Conservation (phyloP, 2,113 vertebrate species). For the Chitala chitala region DNA sequence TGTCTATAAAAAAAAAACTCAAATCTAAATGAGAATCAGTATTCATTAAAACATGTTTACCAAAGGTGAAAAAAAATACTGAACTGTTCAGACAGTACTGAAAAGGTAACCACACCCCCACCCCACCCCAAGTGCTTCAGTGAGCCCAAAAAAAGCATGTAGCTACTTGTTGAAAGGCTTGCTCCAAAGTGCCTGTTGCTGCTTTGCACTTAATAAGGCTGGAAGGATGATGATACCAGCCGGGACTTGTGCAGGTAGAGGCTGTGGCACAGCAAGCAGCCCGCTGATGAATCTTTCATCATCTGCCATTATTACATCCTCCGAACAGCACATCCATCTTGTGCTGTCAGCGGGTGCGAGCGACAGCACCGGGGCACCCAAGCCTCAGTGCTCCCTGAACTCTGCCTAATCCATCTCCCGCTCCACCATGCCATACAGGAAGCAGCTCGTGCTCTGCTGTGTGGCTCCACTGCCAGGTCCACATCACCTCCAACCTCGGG, state of each 20-base stretch:
- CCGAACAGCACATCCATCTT: constrained; percentile 66
- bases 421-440: constrained; percentile 42
- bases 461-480: constrained; percentile 53
- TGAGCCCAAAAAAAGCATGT: constrained; percentile 56
- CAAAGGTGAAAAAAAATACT: too few relatives aligned
- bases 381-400: constrained; percentile 71
- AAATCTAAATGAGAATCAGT: too few relatives aligned
- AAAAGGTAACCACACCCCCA: too few relatives aligned
- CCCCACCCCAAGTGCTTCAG: constrained; percentile 52
- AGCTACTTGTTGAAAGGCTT: constrained; percentile 18
- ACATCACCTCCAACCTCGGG: constrained; percentile 57
- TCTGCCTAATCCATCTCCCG: constrained; percentile 70
- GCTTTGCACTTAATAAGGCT: constrained; percentile 13
- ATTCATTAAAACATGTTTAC: too few relatives aligned
- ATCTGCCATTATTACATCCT: constrained; percentile 62
- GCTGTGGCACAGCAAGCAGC: constrained; percentile 35
- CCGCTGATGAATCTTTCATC: constrained; percentile 61
- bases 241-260: constrained; percentile 51
- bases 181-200: constrained; percentile 51
- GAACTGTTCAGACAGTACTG: too few relatives aligned
- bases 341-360: constrained; percentile 55
- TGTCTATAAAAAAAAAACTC: too few relatives aligned
- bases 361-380: constrained; percentile 60
- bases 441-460: constrained; percentile 49
- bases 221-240: constrained; percentile 38